phyloP scores from a whole-genome alignment of 1,140 invertebrate species.

The Hypothenemus hampei region DNA sequence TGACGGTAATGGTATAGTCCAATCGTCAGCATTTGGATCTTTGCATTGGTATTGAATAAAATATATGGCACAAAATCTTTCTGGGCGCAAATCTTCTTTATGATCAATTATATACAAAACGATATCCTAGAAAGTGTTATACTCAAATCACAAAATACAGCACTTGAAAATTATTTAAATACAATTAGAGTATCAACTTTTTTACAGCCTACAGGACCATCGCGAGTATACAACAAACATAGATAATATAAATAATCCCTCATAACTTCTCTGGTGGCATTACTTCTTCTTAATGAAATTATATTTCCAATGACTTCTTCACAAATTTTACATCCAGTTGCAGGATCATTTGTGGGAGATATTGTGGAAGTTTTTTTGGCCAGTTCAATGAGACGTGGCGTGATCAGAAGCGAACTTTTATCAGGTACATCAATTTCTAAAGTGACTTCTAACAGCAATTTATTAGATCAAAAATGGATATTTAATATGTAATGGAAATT shows the following conservation, averaged over 20 bases:
- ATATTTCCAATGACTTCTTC: constrained; percentile 17
- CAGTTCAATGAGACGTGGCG: too few relatives aligned
- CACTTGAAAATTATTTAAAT: too few relatives aligned
- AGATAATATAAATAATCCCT: constrained; percentile 24
- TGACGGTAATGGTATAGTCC: constrained; percentile 33
- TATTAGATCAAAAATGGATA: too few relatives aligned
- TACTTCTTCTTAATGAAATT: constrained; percentile 24
- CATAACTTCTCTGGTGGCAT: constrained; percentile 25
- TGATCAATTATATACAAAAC: constrained; percentile 37
- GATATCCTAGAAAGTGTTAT: too few relatives aligned
- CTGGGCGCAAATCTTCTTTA: constrained; percentile 31
- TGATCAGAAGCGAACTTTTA: too few relatives aligned
- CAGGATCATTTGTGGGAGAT: too few relatives aligned
- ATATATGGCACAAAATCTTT: constrained; percentile 32
- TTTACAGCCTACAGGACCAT: constrained; percentile 15
- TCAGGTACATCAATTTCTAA: too few relatives aligned
- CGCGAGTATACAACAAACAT: constrained; percentile 17
- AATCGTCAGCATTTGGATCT: constrained; percentile 31
- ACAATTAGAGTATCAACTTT: constrained; percentile 28
- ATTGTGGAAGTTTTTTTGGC: too few relatives aligned
- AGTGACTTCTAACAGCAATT: too few relatives aligned
- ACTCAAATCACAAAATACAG: too few relatives aligned
- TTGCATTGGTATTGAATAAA: constrained; percentile 30
- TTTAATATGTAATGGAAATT: too few relatives aligned
- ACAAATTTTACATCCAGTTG: constrained; percentile 19